Evolutionary conservation across 2,888 invertebrate genomes (phyloP).

Genomic region (Coelogynopora nodosa): DNA sequence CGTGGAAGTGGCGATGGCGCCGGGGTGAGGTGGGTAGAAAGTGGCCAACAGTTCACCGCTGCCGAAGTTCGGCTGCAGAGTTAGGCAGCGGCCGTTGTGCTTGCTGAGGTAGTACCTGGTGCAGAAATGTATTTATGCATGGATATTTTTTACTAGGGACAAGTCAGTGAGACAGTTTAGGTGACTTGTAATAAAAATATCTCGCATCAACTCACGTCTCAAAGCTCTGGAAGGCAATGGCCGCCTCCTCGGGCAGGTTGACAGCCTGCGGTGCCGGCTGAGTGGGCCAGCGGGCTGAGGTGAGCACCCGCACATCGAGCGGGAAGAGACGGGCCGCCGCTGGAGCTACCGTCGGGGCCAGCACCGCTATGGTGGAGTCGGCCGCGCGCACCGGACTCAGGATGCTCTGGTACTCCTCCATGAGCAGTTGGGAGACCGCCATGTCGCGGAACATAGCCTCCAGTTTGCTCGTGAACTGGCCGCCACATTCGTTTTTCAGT

Average conservation of each 20-base stretch:
- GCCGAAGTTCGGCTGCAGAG: conserved; percentile 91
- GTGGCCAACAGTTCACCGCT: conserved; percentile 93
- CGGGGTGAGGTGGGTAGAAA: conserved; percentile 67
- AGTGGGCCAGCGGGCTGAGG: conserved; percentile 96
- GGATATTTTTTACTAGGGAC: neutral
- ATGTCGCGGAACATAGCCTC: conserved; percentile 99
- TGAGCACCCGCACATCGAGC: conserved; percentile 89
- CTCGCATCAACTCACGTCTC: conserved; percentile 60
- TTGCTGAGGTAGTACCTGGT: conserved; percentile 93
- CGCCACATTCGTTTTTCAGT: conserved; percentile 97
- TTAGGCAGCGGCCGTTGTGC: conserved; percentile 92
- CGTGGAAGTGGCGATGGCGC: neutral
- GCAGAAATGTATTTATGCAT: conserved; percentile 49
- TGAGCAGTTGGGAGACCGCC: conserved; percentile 95
- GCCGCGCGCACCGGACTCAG: conserved; percentile 72
- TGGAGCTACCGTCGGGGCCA: neutral
- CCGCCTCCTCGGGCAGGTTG: conserved; percentile 82
- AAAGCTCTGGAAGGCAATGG: conserved; percentile 85
- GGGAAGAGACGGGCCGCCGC: conserved; percentile 68
- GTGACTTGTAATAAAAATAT: too few relatives aligned
- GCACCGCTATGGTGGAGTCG: too few relatives aligned
- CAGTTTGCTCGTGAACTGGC: conserved; percentile 98
- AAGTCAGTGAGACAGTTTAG: too few relatives aligned
- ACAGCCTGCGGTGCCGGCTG: conserved; percentile 70
- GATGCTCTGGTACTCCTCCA: conserved; percentile 80